These are phyloP conservation scores for Semotilus atromaculatus DNA, from an alignment of 2,797 vertebrate genomes.

Conservation along the genomic window DNA sequence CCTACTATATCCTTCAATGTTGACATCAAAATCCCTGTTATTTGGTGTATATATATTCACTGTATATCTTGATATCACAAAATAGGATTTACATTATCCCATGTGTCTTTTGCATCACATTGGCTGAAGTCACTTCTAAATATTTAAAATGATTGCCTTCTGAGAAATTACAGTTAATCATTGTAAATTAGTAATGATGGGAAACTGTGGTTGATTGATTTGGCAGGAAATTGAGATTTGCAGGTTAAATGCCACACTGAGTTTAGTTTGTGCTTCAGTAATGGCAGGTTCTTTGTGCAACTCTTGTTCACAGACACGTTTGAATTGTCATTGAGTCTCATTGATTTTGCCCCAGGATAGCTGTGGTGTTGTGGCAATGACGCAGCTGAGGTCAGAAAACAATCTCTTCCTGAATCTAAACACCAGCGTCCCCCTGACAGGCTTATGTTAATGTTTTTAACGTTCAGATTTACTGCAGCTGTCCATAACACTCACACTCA, in stretches of 20 bases:
- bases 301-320: neutral
- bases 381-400: constrained; percentile 15
- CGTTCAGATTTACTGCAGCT: neutral
- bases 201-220: neutral
- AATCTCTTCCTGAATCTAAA: constrained; percentile 5
- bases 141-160: neutral
- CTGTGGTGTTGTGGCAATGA: neutral
- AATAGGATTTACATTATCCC: neutral
- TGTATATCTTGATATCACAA: no score
- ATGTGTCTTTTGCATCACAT: neutral
- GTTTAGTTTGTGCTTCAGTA: neutral
- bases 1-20: neutral
- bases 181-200: neutral
- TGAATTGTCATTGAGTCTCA: constrained; percentile 11
- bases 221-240: neutral
- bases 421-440: neutral
- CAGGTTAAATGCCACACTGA: neutral
- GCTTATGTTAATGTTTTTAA: neutral
- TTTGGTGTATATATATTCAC: neutral
- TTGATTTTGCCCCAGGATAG: constrained; percentile 37
- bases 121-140: neutral
- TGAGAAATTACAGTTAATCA: neutral
- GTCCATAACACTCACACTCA: neutral
- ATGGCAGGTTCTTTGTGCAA: neutral
- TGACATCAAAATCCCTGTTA: neutral